Evolutionary conservation across 2,888 invertebrate genomes (phyloP).

Genomic region (Slavum lentiscoides): DNA sequence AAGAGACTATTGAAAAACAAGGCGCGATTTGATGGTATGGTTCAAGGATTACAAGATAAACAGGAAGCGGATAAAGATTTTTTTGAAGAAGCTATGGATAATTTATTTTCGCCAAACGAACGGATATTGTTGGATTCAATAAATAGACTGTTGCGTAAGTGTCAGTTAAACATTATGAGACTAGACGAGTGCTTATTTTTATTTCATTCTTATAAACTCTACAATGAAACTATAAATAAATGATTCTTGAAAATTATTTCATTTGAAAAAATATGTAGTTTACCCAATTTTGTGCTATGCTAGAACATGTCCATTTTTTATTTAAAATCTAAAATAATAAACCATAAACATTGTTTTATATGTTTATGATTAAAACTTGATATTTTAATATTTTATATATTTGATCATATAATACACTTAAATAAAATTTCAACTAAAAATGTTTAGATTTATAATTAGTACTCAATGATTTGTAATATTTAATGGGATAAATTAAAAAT

Average conservation of each 20-base stretch:
- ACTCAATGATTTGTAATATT: no score
- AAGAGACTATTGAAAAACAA: slow-evolving; percentile 45
- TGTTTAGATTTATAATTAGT: no score
- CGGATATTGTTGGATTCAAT: slow-evolving; percentile 46
- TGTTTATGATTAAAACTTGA: no score
- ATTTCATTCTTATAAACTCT: slow-evolving; percentile 35
- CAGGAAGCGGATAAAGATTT: slow-evolving; percentile 43
- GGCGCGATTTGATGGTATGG: slow-evolving; percentile 49
- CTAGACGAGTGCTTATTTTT: slow-evolving; percentile 49
- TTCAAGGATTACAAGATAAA: slow-evolving; percentile 49
- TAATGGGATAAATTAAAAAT: no score
- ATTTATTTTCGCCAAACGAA: slow-evolving; percentile 50
- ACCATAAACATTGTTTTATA: no score
- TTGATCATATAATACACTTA: no score
- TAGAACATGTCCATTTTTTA: no score
- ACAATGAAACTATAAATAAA: slow-evolving; percentile 46
- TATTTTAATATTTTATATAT: no score
- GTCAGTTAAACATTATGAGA: slow-evolving; percentile 46
- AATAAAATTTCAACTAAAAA: no score
- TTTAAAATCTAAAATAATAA: no score
- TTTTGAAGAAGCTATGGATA: slow-evolving; percentile 50
- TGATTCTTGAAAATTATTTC: background rate
- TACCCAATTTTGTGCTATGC: background rate
- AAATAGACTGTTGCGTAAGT: slow-evolving; percentile 40
- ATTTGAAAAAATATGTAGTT: background rate